Percentiles rank a stretch among this genome's conserved stretches.
These are phyloP conservation scores for Caenorhabditis plicata DNA, from an alignment of 2,888 invertebrate species.

Conservation along the genomic window DNA sequence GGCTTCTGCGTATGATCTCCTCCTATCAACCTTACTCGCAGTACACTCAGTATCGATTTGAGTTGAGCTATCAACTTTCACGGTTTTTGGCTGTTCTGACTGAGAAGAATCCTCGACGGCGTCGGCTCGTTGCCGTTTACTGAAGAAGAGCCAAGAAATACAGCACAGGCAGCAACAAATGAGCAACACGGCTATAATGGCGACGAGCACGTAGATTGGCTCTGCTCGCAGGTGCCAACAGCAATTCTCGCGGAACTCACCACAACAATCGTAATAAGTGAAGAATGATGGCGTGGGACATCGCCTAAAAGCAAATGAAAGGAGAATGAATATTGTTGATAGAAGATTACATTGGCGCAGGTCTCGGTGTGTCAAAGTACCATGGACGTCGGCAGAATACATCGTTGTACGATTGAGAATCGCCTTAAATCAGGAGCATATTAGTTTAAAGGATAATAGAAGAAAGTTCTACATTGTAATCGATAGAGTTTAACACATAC, in stretches of 20 bases:
- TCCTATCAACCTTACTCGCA: constrained; percentile 6
- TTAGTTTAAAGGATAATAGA: not conserved
- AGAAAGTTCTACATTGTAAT: not conserved
- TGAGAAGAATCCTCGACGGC: constrained; percentile 3
- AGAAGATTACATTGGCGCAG: constrained; percentile 25
- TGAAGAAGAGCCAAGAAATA: constrained; percentile 7
- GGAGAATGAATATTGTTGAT: not conserved
- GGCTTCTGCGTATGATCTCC: constrained; percentile 25
- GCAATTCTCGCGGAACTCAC: constrained; percentile 31
- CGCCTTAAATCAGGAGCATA: constrained; percentile 10
- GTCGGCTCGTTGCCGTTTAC: too few species aligned
- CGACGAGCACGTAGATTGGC: constrained; percentile 27
- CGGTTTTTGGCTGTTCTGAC: too few species aligned
- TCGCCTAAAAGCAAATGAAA: constrained; percentile 18
- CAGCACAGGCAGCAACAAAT: constrained; percentile 39
- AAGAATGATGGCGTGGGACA: constrained; percentile 38
- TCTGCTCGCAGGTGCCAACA: constrained; percentile 32
- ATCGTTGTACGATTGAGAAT: constrained; percentile 29
- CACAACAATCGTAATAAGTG: constrained; percentile 40
- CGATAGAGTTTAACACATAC: too few species aligned
- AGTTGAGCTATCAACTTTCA: too few species aligned
- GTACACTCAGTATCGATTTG: constrained; percentile 8
- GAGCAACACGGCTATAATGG: constrained; percentile 18
- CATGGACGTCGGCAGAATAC: constrained; percentile 29
- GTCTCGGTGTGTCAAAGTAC: constrained; percentile 27